Evolutionary conservation across 2,113 vertebrate species (phyloP).

Genomic region (Crotalus tigris): DNA sequence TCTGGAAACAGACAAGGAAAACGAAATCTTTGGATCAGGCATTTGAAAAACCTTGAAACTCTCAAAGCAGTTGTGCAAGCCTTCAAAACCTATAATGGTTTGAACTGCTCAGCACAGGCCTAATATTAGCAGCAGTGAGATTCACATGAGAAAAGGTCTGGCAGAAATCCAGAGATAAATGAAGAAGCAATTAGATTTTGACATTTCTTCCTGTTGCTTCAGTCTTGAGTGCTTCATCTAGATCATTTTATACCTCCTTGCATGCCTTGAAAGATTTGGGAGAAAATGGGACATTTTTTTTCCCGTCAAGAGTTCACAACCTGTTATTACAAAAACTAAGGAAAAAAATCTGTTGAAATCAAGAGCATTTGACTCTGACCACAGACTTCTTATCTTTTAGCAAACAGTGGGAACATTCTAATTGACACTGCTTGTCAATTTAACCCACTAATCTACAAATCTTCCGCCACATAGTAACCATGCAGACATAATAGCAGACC

Average conservation of each 20-base stretch:
- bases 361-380: constrained; percentile 63
- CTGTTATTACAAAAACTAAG: constrained; percentile 48
- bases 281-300: constrained; percentile 37
- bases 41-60: not conserved
- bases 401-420: constrained; percentile 65
- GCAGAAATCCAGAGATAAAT: not conserved
- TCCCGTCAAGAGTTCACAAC: constrained; percentile 53
- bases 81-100: not conserved
- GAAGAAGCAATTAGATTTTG: not conserved
- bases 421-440: constrained; percentile 30
- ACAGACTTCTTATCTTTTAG: constrained; percentile 61
- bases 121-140: not conserved
- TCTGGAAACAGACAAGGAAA: not conserved
- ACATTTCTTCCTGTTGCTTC: constrained; percentile 16
- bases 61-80: not conserved
- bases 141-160: not conserved
- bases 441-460: constrained; percentile 46
- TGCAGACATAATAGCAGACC: constrained; percentile 50
- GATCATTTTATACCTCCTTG: constrained; percentile 45
- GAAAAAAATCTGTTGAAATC: constrained; percentile 54
- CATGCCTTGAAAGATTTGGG: constrained; percentile 26
- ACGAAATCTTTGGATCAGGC: not conserved
- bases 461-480: constrained; percentile 49
- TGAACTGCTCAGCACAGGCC: not conserved
- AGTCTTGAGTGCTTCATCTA: constrained; percentile 20